Evolutionary conservation across 2,888 invertebrate genomes (phyloP).

Genomic region (Formica aserva): DNA sequence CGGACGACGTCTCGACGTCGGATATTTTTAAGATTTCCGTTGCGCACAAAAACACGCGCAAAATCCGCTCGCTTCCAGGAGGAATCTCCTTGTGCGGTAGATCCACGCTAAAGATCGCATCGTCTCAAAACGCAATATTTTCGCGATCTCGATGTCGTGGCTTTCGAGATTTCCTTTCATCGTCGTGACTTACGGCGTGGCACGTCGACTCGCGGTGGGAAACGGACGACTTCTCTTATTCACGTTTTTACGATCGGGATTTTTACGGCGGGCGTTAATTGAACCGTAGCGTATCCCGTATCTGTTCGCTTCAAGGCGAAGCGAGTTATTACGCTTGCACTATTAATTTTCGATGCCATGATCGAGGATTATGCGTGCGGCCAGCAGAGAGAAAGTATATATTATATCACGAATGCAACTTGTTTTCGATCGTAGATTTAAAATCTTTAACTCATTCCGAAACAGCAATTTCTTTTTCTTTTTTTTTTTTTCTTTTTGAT

Average conservation of each 20-base stretch:
- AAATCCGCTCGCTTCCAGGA: slow-evolving; percentile 23
- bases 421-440: slow-evolving; percentile 40
- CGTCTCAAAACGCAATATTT: slow-evolving; percentile 63
- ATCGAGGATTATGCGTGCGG: background rate
- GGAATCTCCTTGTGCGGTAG: background rate
- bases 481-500: too few species aligned
- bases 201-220: background rate
- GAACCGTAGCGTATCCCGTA: slow-evolving; percentile 31
- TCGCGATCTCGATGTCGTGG: slow-evolving; percentile 31
- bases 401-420: background rate
- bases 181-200: slow-evolving; percentile 58
- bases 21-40: slow-evolving; percentile 72
- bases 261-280: slow-evolving; percentile 26
- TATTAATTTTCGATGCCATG: slow-evolving; percentile 28
- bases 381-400: slow-evolving; percentile 6
- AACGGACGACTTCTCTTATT: slow-evolving; percentile 38
- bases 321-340: slow-evolving; percentile 38
- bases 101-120: slow-evolving; percentile 8
- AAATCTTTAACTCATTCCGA: slow-evolving; percentile 10
- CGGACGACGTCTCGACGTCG: slow-evolving; percentile 59
- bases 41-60: slow-evolving; percentile 20
- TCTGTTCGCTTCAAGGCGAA: background rate
- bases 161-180: slow-evolving; percentile 61
- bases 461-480: slow-evolving; percentile 13
- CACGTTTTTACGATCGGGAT: background rate